phyloP scores from a whole-genome alignment of 2,888 invertebrate species.

The Eustalomyia histrio region DNA sequence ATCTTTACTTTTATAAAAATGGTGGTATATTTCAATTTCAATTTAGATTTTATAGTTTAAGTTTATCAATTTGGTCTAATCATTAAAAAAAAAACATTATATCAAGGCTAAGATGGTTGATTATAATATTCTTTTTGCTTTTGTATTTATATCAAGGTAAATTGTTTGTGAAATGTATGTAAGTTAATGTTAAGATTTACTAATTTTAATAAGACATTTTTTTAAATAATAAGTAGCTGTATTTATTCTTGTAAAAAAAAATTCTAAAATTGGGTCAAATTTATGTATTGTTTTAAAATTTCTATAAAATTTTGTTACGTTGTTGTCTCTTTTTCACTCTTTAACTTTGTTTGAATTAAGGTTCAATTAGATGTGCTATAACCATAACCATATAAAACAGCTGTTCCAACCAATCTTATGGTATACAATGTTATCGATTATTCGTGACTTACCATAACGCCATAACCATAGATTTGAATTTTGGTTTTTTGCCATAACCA shows the following conservation, averaged over 20 bases:
- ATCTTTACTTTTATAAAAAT: background rate
- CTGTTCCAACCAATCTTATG: too few species aligned
- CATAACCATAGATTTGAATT: too few species aligned
- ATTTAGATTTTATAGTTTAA: constrained; percentile 8
- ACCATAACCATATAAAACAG: too few species aligned
- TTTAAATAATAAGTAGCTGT: background rate
- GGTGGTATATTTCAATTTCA: constrained; percentile 17
- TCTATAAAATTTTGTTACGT: too few species aligned
- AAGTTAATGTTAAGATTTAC: background rate
- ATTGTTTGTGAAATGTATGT: constrained; percentile 32
- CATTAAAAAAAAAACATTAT: constrained; percentile 16
- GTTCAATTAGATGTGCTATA: too few species aligned
- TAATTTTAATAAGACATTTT: background rate
- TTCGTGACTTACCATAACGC: too few species aligned
- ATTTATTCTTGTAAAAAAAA: background rate
- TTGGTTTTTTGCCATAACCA: too few species aligned
- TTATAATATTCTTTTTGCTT: constrained; percentile 2
- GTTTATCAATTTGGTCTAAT: constrained; percentile 1
- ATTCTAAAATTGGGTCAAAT: background rate
- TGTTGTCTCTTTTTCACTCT: too few species aligned
- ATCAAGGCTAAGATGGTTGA: constrained; percentile 35
- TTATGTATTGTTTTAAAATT: background rate
- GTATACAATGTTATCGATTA: too few species aligned
- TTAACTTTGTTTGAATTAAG: too few species aligned
- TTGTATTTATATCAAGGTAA: background rate